Conservation (phyloP, 2,113 vertebrate genomes). For the Microcebus jonahi region DNA sequence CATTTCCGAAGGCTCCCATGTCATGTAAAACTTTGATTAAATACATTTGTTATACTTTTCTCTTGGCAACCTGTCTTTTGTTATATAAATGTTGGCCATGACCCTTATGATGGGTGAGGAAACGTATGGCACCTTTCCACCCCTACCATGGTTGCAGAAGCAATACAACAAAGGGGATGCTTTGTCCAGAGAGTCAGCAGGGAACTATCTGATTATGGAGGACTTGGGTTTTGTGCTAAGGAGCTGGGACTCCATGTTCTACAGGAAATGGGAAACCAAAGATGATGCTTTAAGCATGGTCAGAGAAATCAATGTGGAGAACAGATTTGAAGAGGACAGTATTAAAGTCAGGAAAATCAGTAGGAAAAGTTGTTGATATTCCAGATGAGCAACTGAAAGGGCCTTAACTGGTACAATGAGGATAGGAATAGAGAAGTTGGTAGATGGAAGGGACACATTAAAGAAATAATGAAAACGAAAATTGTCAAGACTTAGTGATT, state of each 20-base stretch:
- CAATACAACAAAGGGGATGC: not conserved
- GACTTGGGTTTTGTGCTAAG: too few species aligned
- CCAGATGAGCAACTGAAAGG: not conserved
- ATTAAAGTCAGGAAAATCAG: not conserved
- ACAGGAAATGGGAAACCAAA: not conserved
- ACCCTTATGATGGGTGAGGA: not conserved
- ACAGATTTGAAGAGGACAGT: not conserved
- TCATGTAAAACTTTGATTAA: not conserved
- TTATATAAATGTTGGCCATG: not conserved
- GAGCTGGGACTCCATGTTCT: not conserved
- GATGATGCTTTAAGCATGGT: not conserved
- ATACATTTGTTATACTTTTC: not conserved
- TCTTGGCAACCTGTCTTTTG: not conserved
- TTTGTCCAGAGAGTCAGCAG: not conserved
- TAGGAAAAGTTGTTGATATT: not conserved
- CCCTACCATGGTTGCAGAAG: not conserved
- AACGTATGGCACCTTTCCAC: not conserved
- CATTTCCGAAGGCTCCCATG: not conserved
- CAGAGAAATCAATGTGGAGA: not conserved
- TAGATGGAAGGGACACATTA: not conserved
- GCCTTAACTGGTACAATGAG: not conserved
- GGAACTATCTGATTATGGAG: not conserved
- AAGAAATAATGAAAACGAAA: not conserved
- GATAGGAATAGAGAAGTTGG: not conserved
- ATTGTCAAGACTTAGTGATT: not conserved